These are phyloP conservation scores for Lasiurus borealis DNA, from an alignment of 2,113 vertebrate species.

Conservation along the genomic window DNA sequence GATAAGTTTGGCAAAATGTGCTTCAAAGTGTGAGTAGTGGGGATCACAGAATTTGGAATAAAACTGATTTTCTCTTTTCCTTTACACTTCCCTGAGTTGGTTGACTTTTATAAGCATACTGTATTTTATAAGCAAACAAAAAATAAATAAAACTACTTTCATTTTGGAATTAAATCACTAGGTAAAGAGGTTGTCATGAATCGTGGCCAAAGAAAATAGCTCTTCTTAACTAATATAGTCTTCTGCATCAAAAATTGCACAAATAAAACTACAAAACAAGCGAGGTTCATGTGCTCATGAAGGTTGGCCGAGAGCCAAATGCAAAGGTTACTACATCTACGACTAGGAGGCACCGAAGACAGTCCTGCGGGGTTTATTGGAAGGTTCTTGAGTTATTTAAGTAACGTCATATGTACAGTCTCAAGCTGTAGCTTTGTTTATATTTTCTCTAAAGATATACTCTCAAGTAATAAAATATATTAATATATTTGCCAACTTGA, in stretches of 20 bases:
- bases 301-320: not conserved
- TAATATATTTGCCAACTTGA: conserved; percentile 22
- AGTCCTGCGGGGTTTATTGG: not conserved
- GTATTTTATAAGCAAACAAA: not conserved
- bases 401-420: not conserved
- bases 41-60: not conserved
- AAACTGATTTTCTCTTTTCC: not conserved
- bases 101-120: not conserved
- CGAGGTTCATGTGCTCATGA: not conserved
- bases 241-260: not conserved
- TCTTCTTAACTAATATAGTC: not conserved
- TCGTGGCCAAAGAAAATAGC: not conserved
- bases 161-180: conserved; percentile 10
- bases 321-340: not conserved
- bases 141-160: not conserved
- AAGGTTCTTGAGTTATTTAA: conserved; percentile 2
- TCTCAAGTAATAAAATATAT: conserved; percentile 51
- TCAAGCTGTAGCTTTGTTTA: not conserved
- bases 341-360: not conserved
- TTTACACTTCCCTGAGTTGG: not conserved
- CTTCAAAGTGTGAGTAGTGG: not conserved
- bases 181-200: not conserved
- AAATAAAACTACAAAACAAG: not conserved
- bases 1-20: not conserved
- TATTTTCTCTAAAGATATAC: conserved; percentile 42